These are phyloP conservation scores for Podargus strigoides DNA, from an alignment of 2,797 vertebrate genomes.

Conservation along the genomic window DNA sequence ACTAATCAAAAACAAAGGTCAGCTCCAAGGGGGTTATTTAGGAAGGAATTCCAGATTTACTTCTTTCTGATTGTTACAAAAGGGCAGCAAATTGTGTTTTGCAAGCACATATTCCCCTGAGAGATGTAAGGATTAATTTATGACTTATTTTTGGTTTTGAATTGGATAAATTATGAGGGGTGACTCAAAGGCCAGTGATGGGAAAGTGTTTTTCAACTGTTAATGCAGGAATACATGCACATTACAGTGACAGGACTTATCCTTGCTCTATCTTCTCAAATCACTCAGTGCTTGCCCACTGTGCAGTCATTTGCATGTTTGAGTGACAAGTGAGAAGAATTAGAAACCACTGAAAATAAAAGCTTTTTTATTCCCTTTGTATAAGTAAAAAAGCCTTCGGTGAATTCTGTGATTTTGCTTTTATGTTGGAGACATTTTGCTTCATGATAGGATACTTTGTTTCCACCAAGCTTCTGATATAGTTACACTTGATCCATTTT, in stretches of 20 bases:
- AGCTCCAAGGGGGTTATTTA: neutral
- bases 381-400: neutral
- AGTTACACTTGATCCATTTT: neutral
- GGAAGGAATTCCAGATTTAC: neutral
- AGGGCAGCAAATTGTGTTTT: neutral
- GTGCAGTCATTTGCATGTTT: neutral
- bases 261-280: neutral
- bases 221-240: rapidly evolving
- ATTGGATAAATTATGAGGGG: neutral
- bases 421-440: neutral
- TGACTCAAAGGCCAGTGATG: neutral
- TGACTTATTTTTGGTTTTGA: neutral
- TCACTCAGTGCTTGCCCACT: neutral
- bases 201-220: neutral
- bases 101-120: neutral
- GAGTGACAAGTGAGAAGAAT: neutral
- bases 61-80: neutral
- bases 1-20: constrained; percentile 1
- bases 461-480: neutral
- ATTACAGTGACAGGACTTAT: neutral
- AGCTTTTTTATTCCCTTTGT: neutral
- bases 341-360: neutral
- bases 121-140: too few species aligned
- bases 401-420: neutral
- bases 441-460: neutral